phyloP scores from a whole-genome alignment of 1,140 invertebrate genomes.

The Temnothorax curvispinosus region DNA sequence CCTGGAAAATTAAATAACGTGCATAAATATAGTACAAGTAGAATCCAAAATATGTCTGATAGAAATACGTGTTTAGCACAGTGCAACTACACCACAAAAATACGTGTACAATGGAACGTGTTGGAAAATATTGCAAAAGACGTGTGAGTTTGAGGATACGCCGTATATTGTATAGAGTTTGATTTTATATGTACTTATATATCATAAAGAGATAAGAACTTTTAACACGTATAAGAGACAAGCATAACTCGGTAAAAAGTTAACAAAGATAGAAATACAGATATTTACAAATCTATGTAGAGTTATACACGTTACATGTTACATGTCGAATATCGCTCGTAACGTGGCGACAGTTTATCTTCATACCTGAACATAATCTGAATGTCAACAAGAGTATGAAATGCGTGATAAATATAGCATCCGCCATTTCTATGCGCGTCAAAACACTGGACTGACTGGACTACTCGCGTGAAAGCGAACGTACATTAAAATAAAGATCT shows the following conservation, averaged over 20 bases:
- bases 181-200: too few species aligned
- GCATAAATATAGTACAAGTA: neutral
- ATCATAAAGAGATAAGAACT: too few species aligned
- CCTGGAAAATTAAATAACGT: constrained; percentile 67
- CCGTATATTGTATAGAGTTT: too few species aligned
- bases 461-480: constrained; percentile 61
- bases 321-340: too few species aligned
- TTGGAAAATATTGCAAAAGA: neutral
- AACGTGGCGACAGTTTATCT: neutral
- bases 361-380: constrained; percentile 78
- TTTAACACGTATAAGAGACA: too few species aligned
- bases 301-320: too few species aligned
- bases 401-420: constrained; percentile 81
- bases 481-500: neutral
- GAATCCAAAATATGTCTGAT: neutral
- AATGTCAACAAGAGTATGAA: constrained; percentile 81
- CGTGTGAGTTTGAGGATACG: too few species aligned
- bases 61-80: too few species aligned
- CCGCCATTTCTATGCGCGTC: constrained; percentile 82
- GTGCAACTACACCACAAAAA: neutral
- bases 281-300: too few species aligned
- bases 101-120: constrained; percentile 7
- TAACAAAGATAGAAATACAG: too few species aligned
- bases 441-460: constrained; percentile 76
- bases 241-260: too few species aligned